Evolutionary conservation across 2,888 invertebrate genomes (phyloP).

Genomic region (Pyrrhia umbra): DNA sequence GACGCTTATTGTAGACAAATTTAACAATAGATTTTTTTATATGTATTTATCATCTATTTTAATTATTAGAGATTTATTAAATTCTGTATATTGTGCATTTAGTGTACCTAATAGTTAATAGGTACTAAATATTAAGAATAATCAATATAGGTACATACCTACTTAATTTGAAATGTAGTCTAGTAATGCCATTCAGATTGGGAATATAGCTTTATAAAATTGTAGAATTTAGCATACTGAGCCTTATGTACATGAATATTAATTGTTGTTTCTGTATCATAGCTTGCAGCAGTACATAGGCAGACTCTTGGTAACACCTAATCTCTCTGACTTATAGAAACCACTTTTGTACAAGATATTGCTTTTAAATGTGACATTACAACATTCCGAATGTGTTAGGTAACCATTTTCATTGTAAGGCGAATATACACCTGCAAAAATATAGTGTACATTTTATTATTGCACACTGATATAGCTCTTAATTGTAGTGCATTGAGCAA

Average conservation of each 20-base stretch:
- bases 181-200: conserved; percentile 84
- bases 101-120: conserved; percentile 76
- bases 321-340: conserved; percentile 45
- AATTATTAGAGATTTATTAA: conserved; percentile 76
- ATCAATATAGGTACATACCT: conserved; percentile 57
- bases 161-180: conserved; percentile 72
- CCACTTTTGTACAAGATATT: conserved; percentile 55
- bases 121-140: conserved; percentile 68
- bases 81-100: conserved; percentile 87
- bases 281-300: conserved; percentile 71
- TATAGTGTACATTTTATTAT: neutral
- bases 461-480: neutral
- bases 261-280: conserved; percentile 73
- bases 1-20: conserved; percentile 87
- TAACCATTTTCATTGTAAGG: conserved; percentile 53
- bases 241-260: conserved; percentile 78
- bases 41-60: conserved; percentile 82
- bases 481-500: neutral
- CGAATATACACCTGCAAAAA: neutral
- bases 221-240: conserved; percentile 82
- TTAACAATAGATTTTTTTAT: conserved; percentile 85
- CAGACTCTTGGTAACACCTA: conserved; percentile 47
- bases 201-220: conserved; percentile 93
- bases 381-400: conserved; percentile 66
- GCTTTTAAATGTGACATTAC: conserved; percentile 61